Percentiles rank a stretch among this genome's conserved stretches.
These are phyloP conservation scores for Hiodon alosoides DNA, from an alignment of 2,113 vertebrate genomes.

Conservation along the genomic window DNA sequence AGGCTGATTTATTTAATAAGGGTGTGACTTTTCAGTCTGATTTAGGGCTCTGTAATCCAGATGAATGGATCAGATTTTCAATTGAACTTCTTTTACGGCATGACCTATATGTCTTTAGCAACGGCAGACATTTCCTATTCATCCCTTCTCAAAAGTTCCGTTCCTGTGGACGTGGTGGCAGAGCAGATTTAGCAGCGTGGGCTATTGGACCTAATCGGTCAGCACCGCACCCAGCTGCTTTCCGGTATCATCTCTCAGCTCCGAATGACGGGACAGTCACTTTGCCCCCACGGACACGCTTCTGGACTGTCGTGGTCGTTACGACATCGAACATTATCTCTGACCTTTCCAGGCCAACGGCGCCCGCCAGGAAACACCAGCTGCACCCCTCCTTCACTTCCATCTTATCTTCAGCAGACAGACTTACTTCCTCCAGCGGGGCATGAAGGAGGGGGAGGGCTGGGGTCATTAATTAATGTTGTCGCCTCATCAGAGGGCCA, in stretches of 20 bases:
- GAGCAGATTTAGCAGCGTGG: background rate
- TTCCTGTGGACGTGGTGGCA: background rate
- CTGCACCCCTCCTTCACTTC: background rate
- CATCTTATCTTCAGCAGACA: conserved; percentile 21
- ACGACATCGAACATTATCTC: conserved; percentile 18
- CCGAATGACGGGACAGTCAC: background rate
- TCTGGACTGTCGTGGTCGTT: conserved; percentile 15
- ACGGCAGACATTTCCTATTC: background rate
- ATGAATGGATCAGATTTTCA: no score
- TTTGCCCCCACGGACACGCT: background rate
- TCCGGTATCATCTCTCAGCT: background rate
- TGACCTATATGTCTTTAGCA: no score
- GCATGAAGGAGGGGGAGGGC: background rate
- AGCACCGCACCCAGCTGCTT: background rate
- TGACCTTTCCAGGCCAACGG: conserved; percentile 37
- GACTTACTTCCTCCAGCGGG: conserved; percentile 14
- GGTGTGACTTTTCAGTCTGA: background rate
- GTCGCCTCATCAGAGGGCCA: background rate
- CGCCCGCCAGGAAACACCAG: conserved; percentile 19
- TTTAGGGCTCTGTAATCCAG: background rate
- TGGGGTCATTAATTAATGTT: conserved; percentile 20
- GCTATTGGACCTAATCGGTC: background rate
- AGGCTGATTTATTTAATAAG: background rate
- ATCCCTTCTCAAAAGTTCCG: background rate
- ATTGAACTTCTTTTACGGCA: no score